phyloP scores from a whole-genome alignment of 2,888 invertebrate species.

The Drosophila subquinaria region DNA sequence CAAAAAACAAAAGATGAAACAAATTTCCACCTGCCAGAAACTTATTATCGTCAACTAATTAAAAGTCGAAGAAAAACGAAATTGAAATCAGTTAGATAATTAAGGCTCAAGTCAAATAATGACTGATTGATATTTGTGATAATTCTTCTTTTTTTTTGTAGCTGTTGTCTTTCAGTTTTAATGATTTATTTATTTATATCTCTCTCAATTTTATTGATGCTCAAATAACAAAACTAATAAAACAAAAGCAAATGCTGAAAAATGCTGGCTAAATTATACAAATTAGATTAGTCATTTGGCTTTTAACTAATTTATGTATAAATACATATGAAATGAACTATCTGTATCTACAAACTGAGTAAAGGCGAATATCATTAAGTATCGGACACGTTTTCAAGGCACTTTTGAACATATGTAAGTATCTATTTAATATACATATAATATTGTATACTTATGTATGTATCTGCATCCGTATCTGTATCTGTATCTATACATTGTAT shows the following conservation, averaged over 20 bases:
- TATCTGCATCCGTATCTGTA: conserved; percentile 4
- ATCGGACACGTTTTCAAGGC: conserved; percentile 53
- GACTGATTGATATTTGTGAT: conserved; percentile 13
- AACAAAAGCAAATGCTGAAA: conserved; percentile 7
- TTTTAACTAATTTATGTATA: conserved; percentile 38
- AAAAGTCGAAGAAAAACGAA: conserved; percentile 19
- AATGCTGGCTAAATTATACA: conserved; percentile 14
- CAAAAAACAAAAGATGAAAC: conserved; percentile 18
- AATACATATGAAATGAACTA: conserved; percentile 41
- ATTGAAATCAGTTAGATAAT: conserved; percentile 17
- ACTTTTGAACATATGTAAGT: conserved; percentile 28
- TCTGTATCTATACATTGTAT: conserved; percentile 35
- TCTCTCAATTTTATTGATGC: conserved; percentile 12
- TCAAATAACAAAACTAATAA: conserved; percentile 25
- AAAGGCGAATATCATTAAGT: conserved; percentile 36
- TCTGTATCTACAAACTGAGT: conserved; percentile 5
- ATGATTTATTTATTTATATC: conserved; percentile 9
- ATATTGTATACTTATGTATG: neutral
- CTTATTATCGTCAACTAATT: conserved; percentile 22
- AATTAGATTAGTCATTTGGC: conserved; percentile 47
- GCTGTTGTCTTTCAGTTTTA: neutral
- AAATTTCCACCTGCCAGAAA: conserved; percentile 37
- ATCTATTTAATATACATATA: conserved; percentile 8
- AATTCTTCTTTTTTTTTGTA: neutral
- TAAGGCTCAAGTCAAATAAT: conserved; percentile 5